Percentiles rank a stretch among this genome's conserved stretches.
phyloP scores from a whole-genome alignment of 2,797 vertebrate genomes.

The Heterohyrax brucei region DNA sequence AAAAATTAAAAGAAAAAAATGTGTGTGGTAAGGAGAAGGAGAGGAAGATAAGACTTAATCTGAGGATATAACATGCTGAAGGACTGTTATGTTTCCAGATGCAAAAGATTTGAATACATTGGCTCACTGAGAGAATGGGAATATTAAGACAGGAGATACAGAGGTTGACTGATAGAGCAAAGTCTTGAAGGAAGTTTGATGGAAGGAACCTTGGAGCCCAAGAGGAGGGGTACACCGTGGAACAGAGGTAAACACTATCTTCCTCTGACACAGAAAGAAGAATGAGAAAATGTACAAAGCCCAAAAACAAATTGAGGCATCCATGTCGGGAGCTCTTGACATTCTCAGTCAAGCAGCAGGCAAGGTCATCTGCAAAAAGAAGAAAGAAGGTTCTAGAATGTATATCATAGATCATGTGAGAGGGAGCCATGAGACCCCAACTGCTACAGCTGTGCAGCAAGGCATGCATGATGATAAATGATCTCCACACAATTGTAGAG shows the following conservation, averaged over 20 bases:
- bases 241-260: background rate
- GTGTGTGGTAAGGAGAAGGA: background rate
- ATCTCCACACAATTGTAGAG: background rate
- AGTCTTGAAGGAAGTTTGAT: background rate
- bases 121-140: background rate
- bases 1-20: background rate
- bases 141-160: background rate
- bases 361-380: slow-evolving; percentile 26
- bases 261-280: background rate
- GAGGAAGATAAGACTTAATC: background rate
- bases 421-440: background rate
- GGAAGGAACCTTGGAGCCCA: background rate
- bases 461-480: background rate
- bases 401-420: background rate
- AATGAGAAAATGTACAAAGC: background rate
- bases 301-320: no score
- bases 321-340: background rate
- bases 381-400: background rate
- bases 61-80: background rate
- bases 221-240: background rate
- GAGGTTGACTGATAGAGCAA: background rate
- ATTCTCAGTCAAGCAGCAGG: background rate
- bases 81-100: background rate
- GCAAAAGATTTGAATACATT: background rate
- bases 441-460: background rate